phyloP scores from a whole-genome alignment of 2,888 invertebrate species.

The Megastigmus dorsalis region DNA sequence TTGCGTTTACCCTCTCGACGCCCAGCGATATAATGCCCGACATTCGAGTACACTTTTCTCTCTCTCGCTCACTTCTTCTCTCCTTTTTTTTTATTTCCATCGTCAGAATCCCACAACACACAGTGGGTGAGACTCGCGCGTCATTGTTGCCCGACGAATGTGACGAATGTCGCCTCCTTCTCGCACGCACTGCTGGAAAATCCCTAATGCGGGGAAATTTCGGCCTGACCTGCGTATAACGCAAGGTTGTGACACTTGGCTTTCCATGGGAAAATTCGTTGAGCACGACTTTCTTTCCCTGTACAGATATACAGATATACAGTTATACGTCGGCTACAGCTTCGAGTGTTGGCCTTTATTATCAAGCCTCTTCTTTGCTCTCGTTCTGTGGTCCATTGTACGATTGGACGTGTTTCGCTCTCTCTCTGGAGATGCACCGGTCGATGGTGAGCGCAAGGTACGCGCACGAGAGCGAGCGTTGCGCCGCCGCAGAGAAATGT shows the following conservation, averaged over 20 bases:
- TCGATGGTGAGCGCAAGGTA: not conserved
- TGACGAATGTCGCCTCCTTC: too few relatives aligned
- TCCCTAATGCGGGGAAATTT: not conserved
- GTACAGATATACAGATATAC: too few relatives aligned
- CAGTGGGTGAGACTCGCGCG: too few relatives aligned
- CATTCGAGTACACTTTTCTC: not conserved
- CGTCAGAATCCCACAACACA: too few relatives aligned
- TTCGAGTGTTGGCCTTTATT: not conserved
- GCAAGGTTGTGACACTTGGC: not conserved
- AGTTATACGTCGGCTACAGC: too few relatives aligned
- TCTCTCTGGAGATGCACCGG: not conserved
- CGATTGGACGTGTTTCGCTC: too few relatives aligned
- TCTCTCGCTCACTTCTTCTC: not conserved
- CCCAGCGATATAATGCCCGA: not conserved
- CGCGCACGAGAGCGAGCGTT: too few relatives aligned
- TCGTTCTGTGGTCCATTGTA: not conserved
- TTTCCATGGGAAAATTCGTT: constrained; percentile 46
- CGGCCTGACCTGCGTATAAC: too few relatives aligned
- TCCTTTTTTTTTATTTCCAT: too few relatives aligned
- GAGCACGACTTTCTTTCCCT: constrained; percentile 35
- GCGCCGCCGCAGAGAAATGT: too few relatives aligned
- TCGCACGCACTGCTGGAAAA: not conserved
- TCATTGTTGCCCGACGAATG: too few relatives aligned
- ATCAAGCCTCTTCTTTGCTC: not conserved
- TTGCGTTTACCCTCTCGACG: constrained; percentile 46